Conservation (phyloP, 92 coral and sea anemone genomes). For the Montipora capitata region DNA sequence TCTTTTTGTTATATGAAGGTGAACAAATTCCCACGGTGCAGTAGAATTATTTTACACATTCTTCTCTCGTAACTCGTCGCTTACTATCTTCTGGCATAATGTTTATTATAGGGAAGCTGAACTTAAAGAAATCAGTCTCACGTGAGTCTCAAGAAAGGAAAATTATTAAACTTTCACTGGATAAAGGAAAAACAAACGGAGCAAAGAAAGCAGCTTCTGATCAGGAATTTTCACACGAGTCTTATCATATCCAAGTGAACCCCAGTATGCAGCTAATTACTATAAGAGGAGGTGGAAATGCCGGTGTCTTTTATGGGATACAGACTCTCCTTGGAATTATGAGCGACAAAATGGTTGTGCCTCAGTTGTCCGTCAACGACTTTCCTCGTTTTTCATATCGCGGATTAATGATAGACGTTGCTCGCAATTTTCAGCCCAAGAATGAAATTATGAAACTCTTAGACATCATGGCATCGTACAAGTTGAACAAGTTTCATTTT, state of each 20-base stretch:
- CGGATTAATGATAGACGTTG: slow-evolving; percentile 93
- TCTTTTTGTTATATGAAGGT: no score
- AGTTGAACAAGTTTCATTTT: slow-evolving; percentile 87
- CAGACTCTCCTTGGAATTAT: slow-evolving; percentile 86
- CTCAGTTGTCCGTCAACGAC: slow-evolving; percentile 77
- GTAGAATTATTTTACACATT: no score
- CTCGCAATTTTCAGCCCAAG: slow-evolving; percentile 89
- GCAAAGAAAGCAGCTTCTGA: background rate
- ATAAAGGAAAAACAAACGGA: background rate
- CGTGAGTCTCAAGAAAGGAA: background rate
- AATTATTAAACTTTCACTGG: slow-evolving; percentile 10
- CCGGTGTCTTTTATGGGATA: slow-evolving; percentile 90
- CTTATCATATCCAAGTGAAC: slow-evolving; percentile 73
- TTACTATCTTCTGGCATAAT: background rate
- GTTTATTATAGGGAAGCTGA: slow-evolving; percentile 2
- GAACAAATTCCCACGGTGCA: no score
- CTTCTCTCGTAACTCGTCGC: no score
- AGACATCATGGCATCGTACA: slow-evolving; percentile 84
- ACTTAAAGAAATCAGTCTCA: slow-evolving; percentile 13
- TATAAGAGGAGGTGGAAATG: slow-evolving; percentile 63
- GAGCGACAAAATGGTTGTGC: slow-evolving; percentile 64
- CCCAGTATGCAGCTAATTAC: slow-evolving; percentile 35
- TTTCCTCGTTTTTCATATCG: slow-evolving; percentile 88
- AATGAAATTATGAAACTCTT: slow-evolving; percentile 72
- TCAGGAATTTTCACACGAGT: slow-evolving; percentile 71